Conservation (phyloP, 2,113 vertebrate species). For the Stomatorhinus ivindoensis region DNA sequence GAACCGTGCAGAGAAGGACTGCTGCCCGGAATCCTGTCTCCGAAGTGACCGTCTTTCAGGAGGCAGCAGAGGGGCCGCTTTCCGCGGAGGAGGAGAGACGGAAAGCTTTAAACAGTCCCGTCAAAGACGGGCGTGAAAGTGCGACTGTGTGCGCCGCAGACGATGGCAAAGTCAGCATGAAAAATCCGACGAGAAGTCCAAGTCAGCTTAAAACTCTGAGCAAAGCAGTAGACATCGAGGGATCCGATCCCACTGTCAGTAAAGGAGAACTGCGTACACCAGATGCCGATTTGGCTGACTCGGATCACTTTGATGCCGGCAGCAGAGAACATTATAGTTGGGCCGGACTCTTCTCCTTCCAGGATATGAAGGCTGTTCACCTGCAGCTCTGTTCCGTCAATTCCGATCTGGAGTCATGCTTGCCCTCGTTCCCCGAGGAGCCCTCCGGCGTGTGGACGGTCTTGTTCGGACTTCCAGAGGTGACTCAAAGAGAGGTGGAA, state of each 20-base stretch:
- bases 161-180: background rate
- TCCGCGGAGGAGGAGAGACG: constrained; percentile 25
- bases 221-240: constrained; percentile 59
- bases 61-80: background rate
- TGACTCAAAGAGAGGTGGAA: constrained; percentile 71
- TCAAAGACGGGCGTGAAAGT: constrained; percentile 24
- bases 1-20: constrained; percentile 78
- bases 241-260: constrained; percentile 53
- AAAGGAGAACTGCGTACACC: constrained; percentile 47
- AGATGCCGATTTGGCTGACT: constrained; percentile 34
- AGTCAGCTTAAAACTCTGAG: constrained; percentile 41
- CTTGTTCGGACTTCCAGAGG: constrained; percentile 69
- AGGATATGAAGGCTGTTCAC: constrained; percentile 80
- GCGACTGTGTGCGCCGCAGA: background rate
- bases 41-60: constrained; percentile 24
- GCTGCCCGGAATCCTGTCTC: constrained; percentile 62
- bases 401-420: constrained; percentile 82
- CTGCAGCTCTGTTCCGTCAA: constrained; percentile 87
- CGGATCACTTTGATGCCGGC: constrained; percentile 37
- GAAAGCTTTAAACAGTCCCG: constrained; percentile 33
- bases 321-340: constrained; percentile 82
- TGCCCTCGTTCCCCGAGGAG: constrained; percentile 85
- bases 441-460: constrained; percentile 86
- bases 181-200: background rate
- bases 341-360: constrained; percentile 93